Base-by-base conservation (phyloP, 1,140 invertebrate species). In the Bombyx mori region DNA sequence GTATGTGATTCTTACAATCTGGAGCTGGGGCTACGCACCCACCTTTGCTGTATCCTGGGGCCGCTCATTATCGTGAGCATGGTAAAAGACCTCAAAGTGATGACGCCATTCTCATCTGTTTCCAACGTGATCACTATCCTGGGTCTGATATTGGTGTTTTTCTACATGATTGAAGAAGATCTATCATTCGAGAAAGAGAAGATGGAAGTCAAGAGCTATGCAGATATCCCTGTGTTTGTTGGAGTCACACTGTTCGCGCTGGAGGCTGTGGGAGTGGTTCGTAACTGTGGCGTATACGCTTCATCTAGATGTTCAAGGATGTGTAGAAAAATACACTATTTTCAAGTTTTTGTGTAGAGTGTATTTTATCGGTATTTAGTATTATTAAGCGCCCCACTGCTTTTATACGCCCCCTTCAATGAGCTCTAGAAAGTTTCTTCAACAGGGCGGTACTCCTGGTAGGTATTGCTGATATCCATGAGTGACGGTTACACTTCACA, bases 181-280 rank as follows among this genome's bases (percentile, higher is more conserved):
- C 78, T 92, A 1, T 66, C 69, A 0, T 71, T 92, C n/a, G 80
- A 89, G 3, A 66, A 83, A 56, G 82, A 65, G 52, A 88, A 64
- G 46, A 75, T 53, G 50, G 86, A 60, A 88, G 85, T 61, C 49
- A 90, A 79, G 58, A 47, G 56, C 8, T 59, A 63, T 0, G 69
- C 79, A 60, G 89, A 89, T 47, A 90, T 91, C 66, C 89, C 91
- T 0, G 78, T 94, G 5, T 95, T 92, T 61, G 91, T 96, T 69
- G 94, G 94, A 0, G 95, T 93, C 1, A 93, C 93, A 0, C 82
- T 96, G 22, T 96, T 95, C 84, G 93, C 95, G 0, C 89, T 96
- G 58, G 95, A 96, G 89, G 94, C 94, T 22, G 94, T 96, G 26
- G 93, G 92, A 42, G 91, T 94, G 75, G 92, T 94, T 68, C 88